A percentile compares a stretch with the other conserved stretches of the same genome.
phyloP scores from a whole-genome alignment of 2,113 vertebrate species.

The Apodemus sylvaticus region DNA sequence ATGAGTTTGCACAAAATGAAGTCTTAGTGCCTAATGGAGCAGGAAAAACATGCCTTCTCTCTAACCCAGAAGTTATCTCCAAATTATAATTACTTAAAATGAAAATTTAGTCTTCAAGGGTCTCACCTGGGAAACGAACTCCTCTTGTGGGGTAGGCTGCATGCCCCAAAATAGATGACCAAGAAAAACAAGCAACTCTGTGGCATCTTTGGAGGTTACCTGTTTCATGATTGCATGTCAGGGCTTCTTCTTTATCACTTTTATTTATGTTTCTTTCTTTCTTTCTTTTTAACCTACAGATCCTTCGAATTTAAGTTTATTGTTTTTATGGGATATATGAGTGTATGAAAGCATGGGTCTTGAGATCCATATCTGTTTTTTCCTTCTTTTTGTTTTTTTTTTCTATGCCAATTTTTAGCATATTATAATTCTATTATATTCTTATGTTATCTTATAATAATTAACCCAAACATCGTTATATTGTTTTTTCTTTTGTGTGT shows the following conservation, averaged over 20 bases:
- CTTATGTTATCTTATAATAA: not conserved
- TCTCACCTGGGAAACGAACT: not conserved
- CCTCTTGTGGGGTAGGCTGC: not conserved
- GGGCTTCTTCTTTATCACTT: not conserved
- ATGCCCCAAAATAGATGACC: not conserved
- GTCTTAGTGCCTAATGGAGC: not conserved
- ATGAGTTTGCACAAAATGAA: not conserved
- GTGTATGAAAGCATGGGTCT: not conserved
- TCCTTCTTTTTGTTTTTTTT: not conserved
- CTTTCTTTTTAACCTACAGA: not conserved
- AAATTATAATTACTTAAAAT: not conserved
- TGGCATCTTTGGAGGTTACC: not conserved
- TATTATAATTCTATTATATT: not conserved
- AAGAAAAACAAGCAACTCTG: not conserved
- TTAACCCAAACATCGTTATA: not conserved
- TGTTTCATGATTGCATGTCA: not conserved
- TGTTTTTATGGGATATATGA: not conserved
- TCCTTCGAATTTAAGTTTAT: not conserved
- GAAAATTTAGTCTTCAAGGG: not conserved
- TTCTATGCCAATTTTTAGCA: not conserved
- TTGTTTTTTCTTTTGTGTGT: not conserved
- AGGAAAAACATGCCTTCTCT: not conserved
- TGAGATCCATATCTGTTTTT: not conserved
- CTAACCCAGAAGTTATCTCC: not conserved
- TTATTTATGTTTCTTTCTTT: not conserved